Base-by-base conservation (phyloP, 2,888 invertebrate species). In the Maniola hyperantus region DNA sequence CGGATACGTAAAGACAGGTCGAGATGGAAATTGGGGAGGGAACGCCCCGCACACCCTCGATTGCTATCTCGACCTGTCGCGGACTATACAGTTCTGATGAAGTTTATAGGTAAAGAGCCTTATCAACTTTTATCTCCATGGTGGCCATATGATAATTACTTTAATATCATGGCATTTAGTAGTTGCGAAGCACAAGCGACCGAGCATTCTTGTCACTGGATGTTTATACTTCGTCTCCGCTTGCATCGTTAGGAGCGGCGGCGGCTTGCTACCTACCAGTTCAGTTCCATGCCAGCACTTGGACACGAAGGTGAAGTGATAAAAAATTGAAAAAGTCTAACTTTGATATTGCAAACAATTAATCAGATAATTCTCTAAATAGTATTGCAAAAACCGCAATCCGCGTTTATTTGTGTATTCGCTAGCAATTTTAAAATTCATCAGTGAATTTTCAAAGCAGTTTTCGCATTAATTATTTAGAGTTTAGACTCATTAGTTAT, bases 161-260 rank as follows among this genome's bases (percentile, higher is more conserved):
- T 69, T 68, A 65, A 6, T 15, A 48, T 26, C 69, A 44, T 61
- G 55, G 63, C 44, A 62, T 70, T 68, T 68, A 68, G 71, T 69
- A 68, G 69, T 71, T 70, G 71, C 66, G 72, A 59, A 69, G 75
- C 77, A 73, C 67, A 75, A 75, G 73, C 73, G 72, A 64, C 76
- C 75, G 82, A 81, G 83, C 87, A 90, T 89, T 88, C 88, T 87
- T 84, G 79, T 81, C 84, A 81, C 77, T 90, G 89, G 89, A 90
- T 91, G 91, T 91, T 91, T 91, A 91, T 83, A 90, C 76, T 82
- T 69, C 73, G 73, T 81, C 85, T 91, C 91, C 88, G 88, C 86
- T 91, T 88, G 80, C 91, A 83, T 86, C 86, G 84, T 85, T 84
- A 85, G 79, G 39, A 36, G 78, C 80, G 79, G 73, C 82, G 82